Evolutionary conservation across 2,113 vertebrate species (phyloP).

Genomic region (zebrafish (Danio rerio)): DNA sequence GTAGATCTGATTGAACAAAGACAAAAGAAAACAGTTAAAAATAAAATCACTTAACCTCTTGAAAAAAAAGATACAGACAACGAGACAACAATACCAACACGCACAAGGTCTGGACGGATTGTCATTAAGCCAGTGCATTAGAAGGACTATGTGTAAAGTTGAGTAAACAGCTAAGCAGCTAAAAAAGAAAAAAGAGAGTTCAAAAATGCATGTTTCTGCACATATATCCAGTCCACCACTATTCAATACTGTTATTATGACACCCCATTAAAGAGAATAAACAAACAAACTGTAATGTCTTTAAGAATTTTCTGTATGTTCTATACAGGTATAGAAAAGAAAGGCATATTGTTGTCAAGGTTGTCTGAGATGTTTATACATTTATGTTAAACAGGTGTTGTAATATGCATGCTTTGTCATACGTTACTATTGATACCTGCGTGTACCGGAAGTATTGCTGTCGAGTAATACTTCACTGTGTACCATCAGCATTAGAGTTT

Average conservation of each 20-base stretch:
- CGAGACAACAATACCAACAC: not conserved
- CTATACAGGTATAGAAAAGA: not conserved
- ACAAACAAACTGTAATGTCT: not conserved
- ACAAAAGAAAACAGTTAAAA: not conserved
- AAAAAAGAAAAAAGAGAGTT: too few species aligned
- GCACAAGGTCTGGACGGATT: not conserved
- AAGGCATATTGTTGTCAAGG: not conserved
- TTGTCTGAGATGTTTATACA: not conserved
- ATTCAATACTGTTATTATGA: not conserved
- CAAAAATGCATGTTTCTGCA: too few species aligned
- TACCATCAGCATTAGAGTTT: too few species aligned
- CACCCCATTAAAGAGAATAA: not conserved
- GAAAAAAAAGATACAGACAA: not conserved
- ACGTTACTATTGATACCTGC: not conserved
- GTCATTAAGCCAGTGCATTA: not conserved
- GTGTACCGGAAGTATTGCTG: not conserved
- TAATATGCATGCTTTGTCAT: not conserved
- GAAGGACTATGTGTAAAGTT: not conserved
- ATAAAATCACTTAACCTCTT: not conserved
- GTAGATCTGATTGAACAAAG: not conserved
- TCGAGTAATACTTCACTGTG: not conserved
- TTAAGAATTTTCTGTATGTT: not conserved
- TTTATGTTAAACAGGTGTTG: constrained; percentile 1
- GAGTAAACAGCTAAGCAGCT: not conserved
- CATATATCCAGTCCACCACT: not conserved